Evolutionary conservation across 2,888 invertebrate genomes (phyloP).

Genomic region (Agrilus cyanescens): DNA sequence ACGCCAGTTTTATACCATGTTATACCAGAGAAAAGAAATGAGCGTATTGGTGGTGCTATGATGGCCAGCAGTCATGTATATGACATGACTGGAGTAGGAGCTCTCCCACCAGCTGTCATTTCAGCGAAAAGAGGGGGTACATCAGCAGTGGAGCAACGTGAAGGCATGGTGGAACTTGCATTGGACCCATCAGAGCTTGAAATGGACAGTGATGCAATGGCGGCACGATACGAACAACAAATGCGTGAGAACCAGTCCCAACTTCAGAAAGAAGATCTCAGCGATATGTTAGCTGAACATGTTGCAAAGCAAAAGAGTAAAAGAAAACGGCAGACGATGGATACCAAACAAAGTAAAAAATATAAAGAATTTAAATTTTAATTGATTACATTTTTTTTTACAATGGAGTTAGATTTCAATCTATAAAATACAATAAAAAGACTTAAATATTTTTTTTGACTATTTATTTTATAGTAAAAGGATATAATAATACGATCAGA

Average conservation of each 20-base stretch:
- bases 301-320: constrained; percentile 93
- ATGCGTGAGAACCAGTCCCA: constrained; percentile 86
- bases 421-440: too few relatives aligned
- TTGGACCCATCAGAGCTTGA: constrained; percentile 96
- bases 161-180: constrained; percentile 81
- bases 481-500: too few relatives aligned
- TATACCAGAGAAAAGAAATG: constrained; percentile 86
- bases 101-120: constrained; percentile 42
- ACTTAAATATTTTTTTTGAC: too few relatives aligned
- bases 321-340: constrained; percentile 82
- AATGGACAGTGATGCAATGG: constrained; percentile 92
- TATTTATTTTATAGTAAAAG: too few relatives aligned
- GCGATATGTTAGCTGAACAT: constrained; percentile 98
- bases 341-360: constrained; percentile 87
- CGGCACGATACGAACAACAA: constrained; percentile 90
- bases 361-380: constrained; percentile 98
- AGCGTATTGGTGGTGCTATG: constrained; percentile 82
- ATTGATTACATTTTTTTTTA: constrained; percentile 10
- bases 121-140: constrained; percentile 30
- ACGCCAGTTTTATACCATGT: constrained; percentile 93
- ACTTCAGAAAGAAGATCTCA: constrained; percentile 85
- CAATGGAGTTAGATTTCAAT: too few relatives aligned
- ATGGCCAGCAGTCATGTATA: constrained; percentile 99
- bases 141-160: constrained; percentile 33
- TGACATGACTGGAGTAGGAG: constrained; percentile 67